Conservation (phyloP, 2,797 vertebrate genomes). For the Erpetoichthys calabaricus region DNA sequence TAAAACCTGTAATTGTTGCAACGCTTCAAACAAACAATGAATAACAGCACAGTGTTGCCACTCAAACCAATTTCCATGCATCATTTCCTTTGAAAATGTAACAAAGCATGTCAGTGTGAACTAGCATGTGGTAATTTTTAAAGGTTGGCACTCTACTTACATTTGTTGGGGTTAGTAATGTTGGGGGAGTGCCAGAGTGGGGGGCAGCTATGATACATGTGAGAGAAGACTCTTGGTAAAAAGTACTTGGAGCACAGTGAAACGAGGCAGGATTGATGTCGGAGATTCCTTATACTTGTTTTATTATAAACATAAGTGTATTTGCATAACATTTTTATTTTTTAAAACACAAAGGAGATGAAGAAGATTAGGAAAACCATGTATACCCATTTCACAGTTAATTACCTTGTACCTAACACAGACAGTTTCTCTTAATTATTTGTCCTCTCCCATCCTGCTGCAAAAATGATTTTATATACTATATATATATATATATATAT, state of each 20-base stretch:
- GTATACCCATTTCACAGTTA: too few relatives aligned
- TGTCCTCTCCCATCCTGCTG: too few relatives aligned
- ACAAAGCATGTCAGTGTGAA: not conserved
- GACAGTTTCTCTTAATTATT: too few relatives aligned
- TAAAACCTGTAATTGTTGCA: not conserved
- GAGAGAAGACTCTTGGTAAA: not conserved
- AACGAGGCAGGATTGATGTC: not conserved
- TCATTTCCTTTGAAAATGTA: too few relatives aligned
- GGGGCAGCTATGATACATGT: not conserved
- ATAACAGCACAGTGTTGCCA: constrained; percentile 1
- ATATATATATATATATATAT: too few relatives aligned
- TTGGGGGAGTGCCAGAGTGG: not conserved
- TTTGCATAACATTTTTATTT: too few relatives aligned
- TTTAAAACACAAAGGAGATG: too few relatives aligned
- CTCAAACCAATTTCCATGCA: not conserved
- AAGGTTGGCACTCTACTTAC: constrained; percentile 1
- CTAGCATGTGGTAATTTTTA: not conserved
- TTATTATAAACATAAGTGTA: not conserved
- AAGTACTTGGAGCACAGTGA: not conserved
- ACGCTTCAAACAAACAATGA: not conserved
- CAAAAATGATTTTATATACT: too few relatives aligned
- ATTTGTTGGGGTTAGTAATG: not conserved
- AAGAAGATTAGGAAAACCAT: too few relatives aligned
- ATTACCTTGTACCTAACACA: too few relatives aligned
- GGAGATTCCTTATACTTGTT: not conserved